Conservation (phyloP, 2,888 invertebrate species). For the Lepidocyrtinus sp. region DNA sequence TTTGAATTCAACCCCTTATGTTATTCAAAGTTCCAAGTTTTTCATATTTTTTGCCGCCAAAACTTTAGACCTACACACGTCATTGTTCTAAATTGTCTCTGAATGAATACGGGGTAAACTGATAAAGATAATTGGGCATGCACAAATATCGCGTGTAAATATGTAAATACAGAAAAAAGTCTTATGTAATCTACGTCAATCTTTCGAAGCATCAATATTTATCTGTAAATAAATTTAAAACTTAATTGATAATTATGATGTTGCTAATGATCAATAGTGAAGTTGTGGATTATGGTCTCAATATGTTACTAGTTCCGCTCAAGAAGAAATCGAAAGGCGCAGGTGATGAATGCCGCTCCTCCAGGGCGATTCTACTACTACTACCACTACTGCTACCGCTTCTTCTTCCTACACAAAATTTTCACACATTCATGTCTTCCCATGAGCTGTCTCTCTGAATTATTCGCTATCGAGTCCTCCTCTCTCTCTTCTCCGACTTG, state of each 20-base stretch:
- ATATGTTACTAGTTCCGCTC: slow-evolving; percentile 69
- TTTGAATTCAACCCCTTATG: no score
- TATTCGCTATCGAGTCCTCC: slow-evolving; percentile 19
- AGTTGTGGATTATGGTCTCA: slow-evolving; percentile 62
- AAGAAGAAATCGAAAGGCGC: slow-evolving; percentile 70
- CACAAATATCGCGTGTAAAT: no score
- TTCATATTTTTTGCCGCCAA: no score
- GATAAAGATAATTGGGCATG: no score
- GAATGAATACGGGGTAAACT: no score
- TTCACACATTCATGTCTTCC: slow-evolving; percentile 45
- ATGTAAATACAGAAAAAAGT: no score
- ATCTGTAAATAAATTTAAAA: no score
- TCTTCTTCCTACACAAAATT: slow-evolving; percentile 37
- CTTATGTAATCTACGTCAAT: background rate
- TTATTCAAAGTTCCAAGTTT: no score
- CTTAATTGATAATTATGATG: slow-evolving; percentile 36
- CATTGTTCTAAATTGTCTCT: no score
- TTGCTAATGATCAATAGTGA: slow-evolving; percentile 57
- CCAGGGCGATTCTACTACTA: slow-evolving; percentile 56
- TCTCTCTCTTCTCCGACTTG: slow-evolving; percentile 27
- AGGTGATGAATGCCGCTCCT: slow-evolving; percentile 67
- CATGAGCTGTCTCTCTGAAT: slow-evolving; percentile 41
- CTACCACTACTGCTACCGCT: slow-evolving; percentile 31
- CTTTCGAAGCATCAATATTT: no score
- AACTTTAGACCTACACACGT: no score